Conservation (phyloP, 2,888 invertebrate genomes). For the Amblyjoppa proteus region DNA sequence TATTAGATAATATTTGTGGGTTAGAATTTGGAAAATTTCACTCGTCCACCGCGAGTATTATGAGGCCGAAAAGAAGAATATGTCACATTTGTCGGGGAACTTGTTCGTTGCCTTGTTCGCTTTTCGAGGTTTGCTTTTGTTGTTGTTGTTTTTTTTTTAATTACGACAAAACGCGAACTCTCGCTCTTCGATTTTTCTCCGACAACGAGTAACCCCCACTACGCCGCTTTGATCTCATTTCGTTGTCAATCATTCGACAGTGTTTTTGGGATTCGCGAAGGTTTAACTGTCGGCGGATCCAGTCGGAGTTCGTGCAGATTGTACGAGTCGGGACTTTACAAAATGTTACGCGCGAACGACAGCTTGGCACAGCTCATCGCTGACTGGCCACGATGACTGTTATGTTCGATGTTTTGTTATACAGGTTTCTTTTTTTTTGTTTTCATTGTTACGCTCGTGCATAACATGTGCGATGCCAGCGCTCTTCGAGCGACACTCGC, state of each 20-base stretch:
- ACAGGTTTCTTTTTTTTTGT: constrained; percentile 13
- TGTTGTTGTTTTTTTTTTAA: background rate
- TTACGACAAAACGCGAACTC: background rate
- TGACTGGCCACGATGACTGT: background rate
- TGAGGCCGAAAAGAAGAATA: too few relatives aligned
- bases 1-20: background rate
- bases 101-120: background rate
- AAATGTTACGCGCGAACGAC: background rate
- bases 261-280: background rate
- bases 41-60: background rate
- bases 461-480: too few relatives aligned
- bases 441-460: background rate
- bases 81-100: too few relatives aligned
- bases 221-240: background rate
- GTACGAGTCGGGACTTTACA: background rate
- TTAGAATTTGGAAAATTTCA: background rate
- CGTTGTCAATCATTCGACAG: background rate
- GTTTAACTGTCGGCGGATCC: background rate
- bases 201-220: background rate
- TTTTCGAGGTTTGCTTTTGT: background rate
- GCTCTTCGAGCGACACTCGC: too few relatives aligned
- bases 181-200: constrained; percentile 7
- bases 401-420: background rate
- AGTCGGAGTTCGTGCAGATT: background rate
- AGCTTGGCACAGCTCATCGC: background rate